Evolutionary conservation across 2,888 invertebrate species (phyloP).

Genomic region (Pecten maximus): DNA sequence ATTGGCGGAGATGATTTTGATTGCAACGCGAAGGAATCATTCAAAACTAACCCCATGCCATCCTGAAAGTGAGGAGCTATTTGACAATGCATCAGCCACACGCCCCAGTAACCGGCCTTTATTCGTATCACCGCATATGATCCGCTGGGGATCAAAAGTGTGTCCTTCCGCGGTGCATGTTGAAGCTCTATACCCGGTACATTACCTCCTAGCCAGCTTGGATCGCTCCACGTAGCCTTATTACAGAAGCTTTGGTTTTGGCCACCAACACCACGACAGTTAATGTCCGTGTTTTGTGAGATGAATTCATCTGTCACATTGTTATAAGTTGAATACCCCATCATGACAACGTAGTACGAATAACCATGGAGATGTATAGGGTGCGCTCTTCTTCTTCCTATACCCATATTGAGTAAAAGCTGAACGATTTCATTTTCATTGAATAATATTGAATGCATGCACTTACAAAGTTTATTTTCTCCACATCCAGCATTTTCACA

Average conservation of each 20-base stretch:
- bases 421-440: constrained; percentile 70
- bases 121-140: constrained; percentile 78
- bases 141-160: constrained; percentile 77
- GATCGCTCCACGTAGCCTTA: constrained; percentile 72
- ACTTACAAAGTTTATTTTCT: constrained; percentile 64
- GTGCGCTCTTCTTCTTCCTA: constrained; percentile 72
- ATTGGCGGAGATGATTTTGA: constrained; percentile 63
- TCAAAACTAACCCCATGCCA: constrained; percentile 77
- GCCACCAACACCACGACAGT: constrained; percentile 53
- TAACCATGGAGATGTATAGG: constrained; percentile 79
- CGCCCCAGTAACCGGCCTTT: constrained; percentile 76
- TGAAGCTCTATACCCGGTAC: constrained; percentile 69
- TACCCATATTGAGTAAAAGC: constrained; percentile 72
- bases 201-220: constrained; percentile 69
- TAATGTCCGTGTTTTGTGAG: constrained; percentile 50
- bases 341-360: constrained; percentile 76
- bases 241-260: constrained; percentile 68
- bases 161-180: constrained; percentile 75
- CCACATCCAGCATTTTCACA: constrained; percentile 66
- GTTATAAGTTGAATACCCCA: constrained; percentile 69
- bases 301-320: constrained; percentile 43
- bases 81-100: constrained; percentile 80
- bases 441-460: constrained; percentile 67
- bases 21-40: constrained; percentile 68
- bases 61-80: constrained; percentile 73